Conservation (phyloP, 2,113 vertebrate species). For the Nipponia nippon region DNA sequence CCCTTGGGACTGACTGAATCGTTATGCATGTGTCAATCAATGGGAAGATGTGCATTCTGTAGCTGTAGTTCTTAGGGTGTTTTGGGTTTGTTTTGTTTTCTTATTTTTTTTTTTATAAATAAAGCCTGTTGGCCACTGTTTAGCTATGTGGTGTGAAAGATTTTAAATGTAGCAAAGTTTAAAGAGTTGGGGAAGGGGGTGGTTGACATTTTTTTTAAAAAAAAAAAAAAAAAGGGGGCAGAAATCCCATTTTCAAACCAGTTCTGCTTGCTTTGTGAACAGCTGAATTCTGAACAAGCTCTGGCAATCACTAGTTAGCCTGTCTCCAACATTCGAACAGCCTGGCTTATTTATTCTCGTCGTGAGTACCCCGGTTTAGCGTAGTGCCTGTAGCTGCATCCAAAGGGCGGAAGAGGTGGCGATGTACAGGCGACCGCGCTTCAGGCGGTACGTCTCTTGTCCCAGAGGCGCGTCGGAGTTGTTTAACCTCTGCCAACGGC, state of each 20-base stretch:
- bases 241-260: slow-evolving; percentile 21
- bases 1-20: slow-evolving; percentile 60
- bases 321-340: background rate
- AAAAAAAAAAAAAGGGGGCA: background rate
- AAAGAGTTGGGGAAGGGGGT: slow-evolving; percentile 18
- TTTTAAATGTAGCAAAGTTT: slow-evolving; percentile 72
- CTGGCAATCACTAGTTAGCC: slow-evolving; percentile 24
- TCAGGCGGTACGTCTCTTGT: background rate
- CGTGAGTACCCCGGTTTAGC: background rate
- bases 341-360: background rate
- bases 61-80: slow-evolving; percentile 80
- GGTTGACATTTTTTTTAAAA: background rate
- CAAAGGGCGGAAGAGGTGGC: background rate
- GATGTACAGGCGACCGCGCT: background rate
- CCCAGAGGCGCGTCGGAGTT: background rate
- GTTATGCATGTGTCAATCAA: slow-evolving; percentile 97
- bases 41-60: slow-evolving; percentile 94
- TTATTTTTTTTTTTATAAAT: slow-evolving; percentile 24
- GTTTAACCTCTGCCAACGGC: background rate
- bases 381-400: background rate
- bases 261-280: slow-evolving; percentile 60
- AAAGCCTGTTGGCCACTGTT: slow-evolving; percentile 74
- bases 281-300: slow-evolving; percentile 31
- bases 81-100: slow-evolving; percentile 41
- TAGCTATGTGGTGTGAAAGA: slow-evolving; percentile 72